phyloP scores from a whole-genome alignment of 2,797 vertebrate genomes.

The Notolepis coatsorum region DNA sequence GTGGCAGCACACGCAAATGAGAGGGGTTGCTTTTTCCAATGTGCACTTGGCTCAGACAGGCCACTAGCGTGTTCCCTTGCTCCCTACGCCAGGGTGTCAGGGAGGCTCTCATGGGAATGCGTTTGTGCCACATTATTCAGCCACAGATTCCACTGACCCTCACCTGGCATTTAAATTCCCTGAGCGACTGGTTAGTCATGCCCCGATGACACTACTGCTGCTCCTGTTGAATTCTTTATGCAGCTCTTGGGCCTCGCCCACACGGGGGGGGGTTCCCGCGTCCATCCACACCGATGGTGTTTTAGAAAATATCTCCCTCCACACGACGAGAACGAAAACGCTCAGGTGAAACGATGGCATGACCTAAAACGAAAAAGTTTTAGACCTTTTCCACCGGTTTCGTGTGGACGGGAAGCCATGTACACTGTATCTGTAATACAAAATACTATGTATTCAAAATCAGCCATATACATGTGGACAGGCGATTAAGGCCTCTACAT shows the following conservation, averaged over 20 bases:
- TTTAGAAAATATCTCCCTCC: too few relatives aligned
- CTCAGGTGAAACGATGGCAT: too few relatives aligned
- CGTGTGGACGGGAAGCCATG: too few relatives aligned
- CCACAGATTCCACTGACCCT: slow-evolving; percentile 86
- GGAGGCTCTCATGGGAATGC: slow-evolving; percentile 79
- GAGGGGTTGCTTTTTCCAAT: slow-evolving; percentile 73
- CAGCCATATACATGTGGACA: too few relatives aligned
- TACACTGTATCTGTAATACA: too few relatives aligned
- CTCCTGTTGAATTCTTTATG: slow-evolving; percentile 83
- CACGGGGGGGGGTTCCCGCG: too few relatives aligned
- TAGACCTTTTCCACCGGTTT: too few relatives aligned
- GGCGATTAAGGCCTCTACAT: too few relatives aligned
- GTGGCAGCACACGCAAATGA: slow-evolving; percentile 79
- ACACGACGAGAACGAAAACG: too few relatives aligned
- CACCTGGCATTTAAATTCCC: slow-evolving; percentile 89
- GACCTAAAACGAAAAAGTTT: too few relatives aligned
- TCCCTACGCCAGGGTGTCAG: slow-evolving; percentile 45
- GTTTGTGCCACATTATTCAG: slow-evolving; percentile 88
- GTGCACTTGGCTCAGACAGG: slow-evolving; percentile 80
- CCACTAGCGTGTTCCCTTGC: slow-evolving; percentile 74
- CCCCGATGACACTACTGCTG: slow-evolving; percentile 79
- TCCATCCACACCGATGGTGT: too few relatives aligned
- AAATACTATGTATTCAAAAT: too few relatives aligned
- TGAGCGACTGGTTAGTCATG: slow-evolving; percentile 84
- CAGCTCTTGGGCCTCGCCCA: slow-evolving; percentile 76